phyloP scores from a whole-genome alignment of 2,113 vertebrate species.

The Ammodramus savannarum region DNA sequence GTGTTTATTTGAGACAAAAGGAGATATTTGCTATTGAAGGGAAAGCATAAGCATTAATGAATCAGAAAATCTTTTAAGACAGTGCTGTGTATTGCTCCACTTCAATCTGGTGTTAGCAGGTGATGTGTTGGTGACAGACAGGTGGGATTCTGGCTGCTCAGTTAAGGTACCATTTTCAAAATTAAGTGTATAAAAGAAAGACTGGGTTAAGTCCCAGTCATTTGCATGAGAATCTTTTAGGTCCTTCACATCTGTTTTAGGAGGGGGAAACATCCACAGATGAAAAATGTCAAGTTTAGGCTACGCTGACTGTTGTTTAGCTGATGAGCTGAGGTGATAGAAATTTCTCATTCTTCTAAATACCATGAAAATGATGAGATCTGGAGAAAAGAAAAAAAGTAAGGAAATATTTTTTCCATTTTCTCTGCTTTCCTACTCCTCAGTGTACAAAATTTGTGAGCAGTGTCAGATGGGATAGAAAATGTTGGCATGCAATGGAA shows the following conservation, averaged over 20 bases:
- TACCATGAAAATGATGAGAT: background rate
- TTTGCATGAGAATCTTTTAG: background rate
- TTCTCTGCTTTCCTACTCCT: background rate
- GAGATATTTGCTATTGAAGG: constrained; percentile 5
- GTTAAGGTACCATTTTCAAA: background rate
- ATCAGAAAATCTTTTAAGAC: background rate
- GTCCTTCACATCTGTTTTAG: background rate
- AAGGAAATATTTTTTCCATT: background rate
- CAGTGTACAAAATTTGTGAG: background rate
- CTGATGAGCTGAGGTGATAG: background rate
- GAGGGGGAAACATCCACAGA: background rate
- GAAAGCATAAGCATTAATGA: background rate
- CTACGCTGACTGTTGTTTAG: background rate
- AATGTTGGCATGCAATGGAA: background rate
- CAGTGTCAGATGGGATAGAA: background rate
- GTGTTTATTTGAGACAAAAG: constrained; percentile 26
- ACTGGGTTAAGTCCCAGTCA: too few species aligned
- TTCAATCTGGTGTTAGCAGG: background rate
- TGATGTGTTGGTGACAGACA: background rate
- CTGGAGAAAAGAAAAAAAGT: background rate
- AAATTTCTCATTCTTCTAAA: background rate
- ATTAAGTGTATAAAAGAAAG: background rate
- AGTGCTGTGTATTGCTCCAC: background rate
- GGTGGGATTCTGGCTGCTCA: background rate
- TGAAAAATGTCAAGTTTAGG: background rate